Evolutionary conservation across 37 sponge, comb jelly and placozoan species (phyloP).

Genomic region (Aplysina aerophoba): DNA sequence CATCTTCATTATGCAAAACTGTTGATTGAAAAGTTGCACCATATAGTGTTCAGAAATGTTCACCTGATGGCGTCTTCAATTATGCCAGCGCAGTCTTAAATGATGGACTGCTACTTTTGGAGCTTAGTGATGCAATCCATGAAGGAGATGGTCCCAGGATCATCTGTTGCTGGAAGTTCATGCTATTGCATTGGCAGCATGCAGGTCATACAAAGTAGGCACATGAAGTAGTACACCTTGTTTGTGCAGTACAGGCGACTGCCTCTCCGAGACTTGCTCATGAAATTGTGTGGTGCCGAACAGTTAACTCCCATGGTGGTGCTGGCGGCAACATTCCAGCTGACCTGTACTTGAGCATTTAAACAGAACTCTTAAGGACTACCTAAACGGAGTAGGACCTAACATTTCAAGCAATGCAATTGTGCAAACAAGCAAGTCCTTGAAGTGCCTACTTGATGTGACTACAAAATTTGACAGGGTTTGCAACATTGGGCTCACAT

Average conservation of each 20-base stretch:
- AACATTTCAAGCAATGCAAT: not conserved
- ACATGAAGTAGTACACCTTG: constrained; percentile 30
- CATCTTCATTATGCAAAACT: not conserved
- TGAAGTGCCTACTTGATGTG: not conserved
- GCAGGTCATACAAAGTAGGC: constrained; percentile 32
- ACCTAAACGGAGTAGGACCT: not conserved
- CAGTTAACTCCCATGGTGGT: constrained; percentile 22
- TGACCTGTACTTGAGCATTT: constrained; percentile 18
- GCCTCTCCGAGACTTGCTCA: constrained; percentile 21
- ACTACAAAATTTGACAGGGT: constrained; percentile 2
- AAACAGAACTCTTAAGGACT: not conserved
- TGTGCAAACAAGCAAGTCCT: not conserved
- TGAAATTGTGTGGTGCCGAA: constrained; percentile 24
- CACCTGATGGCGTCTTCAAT: constrained; percentile 37
- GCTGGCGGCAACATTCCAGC: constrained; percentile 18
- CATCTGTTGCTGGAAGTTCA: constrained; percentile 43
- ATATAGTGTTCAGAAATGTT: not conserved
- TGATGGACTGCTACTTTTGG: constrained; percentile 21
- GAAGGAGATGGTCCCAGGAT: constrained; percentile 48
- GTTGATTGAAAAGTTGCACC: not conserved
- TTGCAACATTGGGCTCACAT: not conserved
- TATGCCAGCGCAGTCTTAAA: constrained; percentile 40
- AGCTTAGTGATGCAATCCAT: constrained; percentile 42
- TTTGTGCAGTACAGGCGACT: constrained; percentile 9
- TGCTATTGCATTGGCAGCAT: constrained; percentile 26